A percentile compares a stretch with the other conserved stretches of the same genome.
Evolutionary conservation across 2,113 vertebrate species (phyloP).

Genomic region (Microcebus griseorufus): DNA sequence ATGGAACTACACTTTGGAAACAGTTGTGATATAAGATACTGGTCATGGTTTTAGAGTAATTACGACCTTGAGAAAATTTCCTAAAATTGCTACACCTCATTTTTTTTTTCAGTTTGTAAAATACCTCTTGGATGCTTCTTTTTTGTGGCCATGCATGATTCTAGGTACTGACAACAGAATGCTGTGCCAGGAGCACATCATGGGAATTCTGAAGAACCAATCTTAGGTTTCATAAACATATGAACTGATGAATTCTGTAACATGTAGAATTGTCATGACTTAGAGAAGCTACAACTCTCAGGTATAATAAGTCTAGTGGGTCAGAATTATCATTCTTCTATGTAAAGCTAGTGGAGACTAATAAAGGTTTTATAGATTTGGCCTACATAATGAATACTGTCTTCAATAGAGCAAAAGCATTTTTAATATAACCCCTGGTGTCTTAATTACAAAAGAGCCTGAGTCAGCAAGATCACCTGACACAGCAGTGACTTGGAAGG

Average conservation of each 20-base stretch:
- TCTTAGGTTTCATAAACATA: background rate
- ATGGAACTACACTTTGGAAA: background rate
- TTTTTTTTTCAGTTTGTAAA: background rate
- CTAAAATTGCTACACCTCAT: background rate
- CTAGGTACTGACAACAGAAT: background rate
- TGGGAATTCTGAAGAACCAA: background rate
- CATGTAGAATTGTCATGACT: background rate
- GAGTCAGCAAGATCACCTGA: background rate
- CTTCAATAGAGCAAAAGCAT: background rate
- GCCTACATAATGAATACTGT: background rate
- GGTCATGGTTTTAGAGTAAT: background rate
- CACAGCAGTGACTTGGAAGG: background rate
- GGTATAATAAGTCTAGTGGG: background rate
- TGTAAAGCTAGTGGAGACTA: background rate
- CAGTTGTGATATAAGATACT: background rate
- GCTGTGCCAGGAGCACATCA: background rate
- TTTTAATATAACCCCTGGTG: background rate
- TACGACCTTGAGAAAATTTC: background rate
- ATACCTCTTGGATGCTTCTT: background rate
- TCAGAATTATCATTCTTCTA: background rate
- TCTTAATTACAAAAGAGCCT: background rate
- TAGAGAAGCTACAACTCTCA: background rate
- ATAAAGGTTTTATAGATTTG: background rate
- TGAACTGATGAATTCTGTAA: background rate
- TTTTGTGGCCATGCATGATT: background rate